phyloP scores from a whole-genome alignment of 1,140 invertebrate species.

The Carposina sasakii region DNA sequence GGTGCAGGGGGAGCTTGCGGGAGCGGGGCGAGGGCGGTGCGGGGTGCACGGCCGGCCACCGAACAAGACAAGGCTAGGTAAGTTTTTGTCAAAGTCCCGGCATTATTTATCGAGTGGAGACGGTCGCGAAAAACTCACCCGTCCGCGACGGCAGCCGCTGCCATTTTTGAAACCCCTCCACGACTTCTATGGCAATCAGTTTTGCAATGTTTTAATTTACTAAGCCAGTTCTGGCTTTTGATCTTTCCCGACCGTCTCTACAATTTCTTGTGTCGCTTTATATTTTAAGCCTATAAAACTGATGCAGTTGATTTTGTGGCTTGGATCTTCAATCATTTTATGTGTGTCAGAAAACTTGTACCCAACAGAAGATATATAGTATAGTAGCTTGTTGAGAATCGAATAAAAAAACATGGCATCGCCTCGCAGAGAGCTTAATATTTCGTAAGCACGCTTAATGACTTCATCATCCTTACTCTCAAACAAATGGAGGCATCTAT shows the following conservation, averaged over 20 bases:
- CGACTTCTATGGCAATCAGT: constrained; percentile 52
- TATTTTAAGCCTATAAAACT: too few species aligned
- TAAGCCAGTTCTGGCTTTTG: constrained; percentile 45
- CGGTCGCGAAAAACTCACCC: constrained; percentile 68
- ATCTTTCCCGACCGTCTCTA: constrained; percentile 62
- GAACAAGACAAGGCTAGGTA: constrained; percentile 69
- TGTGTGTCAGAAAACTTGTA: too few species aligned
- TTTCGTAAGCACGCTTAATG: constrained; percentile 58
- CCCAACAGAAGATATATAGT: too few species aligned
- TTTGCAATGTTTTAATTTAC: constrained; percentile 69
- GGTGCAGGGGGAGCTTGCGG: constrained; percentile 19
- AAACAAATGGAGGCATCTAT: constrained; percentile 37
- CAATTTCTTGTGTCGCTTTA: too few species aligned
- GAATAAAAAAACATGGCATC: too few species aligned
- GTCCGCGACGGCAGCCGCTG: constrained; percentile 61
- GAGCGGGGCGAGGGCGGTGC: constrained; percentile 25
- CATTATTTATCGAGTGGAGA: constrained; percentile 71
- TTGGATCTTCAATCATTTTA: too few species aligned
- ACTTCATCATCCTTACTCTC: constrained; percentile 43
- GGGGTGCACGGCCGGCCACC: constrained; percentile 57
- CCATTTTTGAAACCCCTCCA: constrained; percentile 67
- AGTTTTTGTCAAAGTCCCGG: constrained; percentile 70
- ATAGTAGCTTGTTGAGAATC: too few species aligned
- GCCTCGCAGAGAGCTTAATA: constrained; percentile 23
- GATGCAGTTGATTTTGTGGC: too few species aligned